Evolutionary conservation across 2,797 vertebrate genomes (phyloP), one percentile per base, ranked within the genome.

Genomic region (Anas capensis): DNA sequence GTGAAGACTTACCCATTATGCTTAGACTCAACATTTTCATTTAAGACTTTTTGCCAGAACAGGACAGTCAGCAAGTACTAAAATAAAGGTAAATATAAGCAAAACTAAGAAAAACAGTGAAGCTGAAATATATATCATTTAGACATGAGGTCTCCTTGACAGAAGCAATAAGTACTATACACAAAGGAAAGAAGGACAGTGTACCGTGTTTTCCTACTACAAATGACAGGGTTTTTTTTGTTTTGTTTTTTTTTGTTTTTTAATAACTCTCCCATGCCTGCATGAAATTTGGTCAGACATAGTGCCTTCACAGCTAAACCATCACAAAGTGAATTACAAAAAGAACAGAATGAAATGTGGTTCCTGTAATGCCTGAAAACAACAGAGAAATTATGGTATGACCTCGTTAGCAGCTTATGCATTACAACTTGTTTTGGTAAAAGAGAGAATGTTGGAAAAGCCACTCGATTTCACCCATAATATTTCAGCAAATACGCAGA

Each of bases 361-460:
- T 92, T 95, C 79, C 75, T 91, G 82, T 62, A 75, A 85, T 46
- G 70, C 73, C 66, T 85, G 60, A 85, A 40, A 84, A 53, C 31
- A 88, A 76, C 42, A 79, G 51, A 92, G 29, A 57, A 96, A 69
- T 71, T 46, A 38, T 89, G 84, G 40, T 1, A 71, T 92, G 93
- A 95, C 31, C 88, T 96, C 71, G 71, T 91, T 80, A 94, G 72
- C 40, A 93, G 78, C 60, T 90, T 88, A 86, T 73, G 53, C 86
- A 56, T 70, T 83, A 79, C 24, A 79, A 44, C n/a, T 86, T 51
- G 34, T 40, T 91, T 93, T 70, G 66, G 26, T 82, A 51, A 69
- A 66, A 82, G 34, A 65, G 57, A 9, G 58, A 90, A 64, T 31
- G 34, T n/a, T 2, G 1, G 51, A 16, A 90, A 19, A 90, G 8